A percentile compares a stretch with the other conserved stretches of the same genome.
These are phyloP conservation scores for Pedicia rivosa DNA, from an alignment of 2,888 invertebrate genomes.

Conservation along the genomic window DNA sequence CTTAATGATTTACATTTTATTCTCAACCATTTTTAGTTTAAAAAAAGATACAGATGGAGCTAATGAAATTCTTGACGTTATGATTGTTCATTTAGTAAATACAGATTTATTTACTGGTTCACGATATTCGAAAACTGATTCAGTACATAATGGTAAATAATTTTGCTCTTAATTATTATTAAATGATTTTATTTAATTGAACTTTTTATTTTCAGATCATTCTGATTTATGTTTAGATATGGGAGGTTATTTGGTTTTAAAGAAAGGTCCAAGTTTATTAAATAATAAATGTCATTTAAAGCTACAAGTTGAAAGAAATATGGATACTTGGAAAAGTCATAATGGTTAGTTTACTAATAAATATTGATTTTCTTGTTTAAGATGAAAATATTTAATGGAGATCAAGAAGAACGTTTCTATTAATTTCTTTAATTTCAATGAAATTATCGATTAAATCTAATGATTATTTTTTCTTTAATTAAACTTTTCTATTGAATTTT, in stretches of 20 bases:
- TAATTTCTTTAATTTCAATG: no score
- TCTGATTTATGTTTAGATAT: constrained; percentile 19
- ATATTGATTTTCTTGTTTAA: no score
- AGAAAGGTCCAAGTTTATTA: constrained; percentile 48
- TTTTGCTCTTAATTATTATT: no score
- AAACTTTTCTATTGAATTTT: neutral
- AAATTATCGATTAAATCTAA: constrained; percentile 1
- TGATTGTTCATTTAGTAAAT: constrained; percentile 46
- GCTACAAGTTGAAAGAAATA: constrained; percentile 68
- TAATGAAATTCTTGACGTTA: constrained; percentile 39
- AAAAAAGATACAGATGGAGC: constrained; percentile 14
- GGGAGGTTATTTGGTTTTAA: constrained; percentile 23
- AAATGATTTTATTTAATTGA: no score
- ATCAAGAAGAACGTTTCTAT: no score
- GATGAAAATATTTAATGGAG: no score
- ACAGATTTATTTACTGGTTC: constrained; percentile 52
- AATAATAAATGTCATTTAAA: constrained; percentile 68
- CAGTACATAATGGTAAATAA: neutral
- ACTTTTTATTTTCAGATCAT: neutral
- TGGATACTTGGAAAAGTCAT: constrained; percentile 39
- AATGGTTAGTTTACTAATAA: constrained; percentile 29
- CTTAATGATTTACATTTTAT: constrained; percentile 13
- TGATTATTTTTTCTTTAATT: constrained; percentile 1
- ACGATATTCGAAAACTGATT: constrained; percentile 13
- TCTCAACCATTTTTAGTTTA: constrained; percentile 19